A percentile compares a stretch with the other conserved stretches of the same genome.
Conservation (phyloP, 2,888 invertebrate genomes). For the Cephus rjabovi region DNA sequence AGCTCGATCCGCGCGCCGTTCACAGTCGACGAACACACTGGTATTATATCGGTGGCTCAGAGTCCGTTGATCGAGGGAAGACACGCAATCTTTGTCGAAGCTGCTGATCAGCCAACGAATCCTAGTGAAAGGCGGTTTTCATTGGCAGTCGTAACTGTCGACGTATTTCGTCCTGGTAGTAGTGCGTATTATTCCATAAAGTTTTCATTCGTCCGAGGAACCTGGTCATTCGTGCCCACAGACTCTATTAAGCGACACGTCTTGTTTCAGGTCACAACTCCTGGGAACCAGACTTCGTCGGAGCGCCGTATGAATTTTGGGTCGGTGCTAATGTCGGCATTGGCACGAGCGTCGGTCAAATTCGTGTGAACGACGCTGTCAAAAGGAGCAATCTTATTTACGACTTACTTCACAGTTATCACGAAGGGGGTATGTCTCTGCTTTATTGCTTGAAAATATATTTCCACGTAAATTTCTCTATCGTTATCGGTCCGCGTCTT, state of each 20-base stretch:
- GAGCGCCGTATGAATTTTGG: conserved; percentile 91
- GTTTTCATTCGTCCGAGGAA: not conserved
- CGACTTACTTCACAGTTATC: conserved; percentile 85
- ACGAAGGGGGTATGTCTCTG: conserved; percentile 76
- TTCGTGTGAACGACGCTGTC: conserved; percentile 79
- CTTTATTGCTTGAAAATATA: not conserved
- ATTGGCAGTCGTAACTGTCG: conserved; percentile 86
- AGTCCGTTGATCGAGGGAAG: conserved; percentile 77
- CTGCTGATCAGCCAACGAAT: conserved; percentile 84
- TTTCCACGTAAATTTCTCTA: not conserved
- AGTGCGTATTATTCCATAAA: conserved; percentile 36
- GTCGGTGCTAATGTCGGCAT: conserved; percentile 87
- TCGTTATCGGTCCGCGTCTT: not conserved
- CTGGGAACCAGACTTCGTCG: conserved; percentile 81
- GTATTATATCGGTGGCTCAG: conserved; percentile 75
- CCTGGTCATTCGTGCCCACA: conserved; percentile 21
- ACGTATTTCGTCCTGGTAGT: conserved; percentile 72
- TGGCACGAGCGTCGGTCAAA: conserved; percentile 88
- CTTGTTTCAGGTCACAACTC: conserved; percentile 65
- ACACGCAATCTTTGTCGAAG: conserved; percentile 86
- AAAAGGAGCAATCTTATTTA: conserved; percentile 76
- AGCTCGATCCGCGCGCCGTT: conserved; percentile 77
- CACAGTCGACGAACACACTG: conserved; percentile 78
- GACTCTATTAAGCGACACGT: not conserved
- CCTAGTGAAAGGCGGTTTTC: conserved; percentile 86